phyloP scores from a whole-genome alignment of 1,140 invertebrate genomes.

The Eurosta solidaginis region DNA sequence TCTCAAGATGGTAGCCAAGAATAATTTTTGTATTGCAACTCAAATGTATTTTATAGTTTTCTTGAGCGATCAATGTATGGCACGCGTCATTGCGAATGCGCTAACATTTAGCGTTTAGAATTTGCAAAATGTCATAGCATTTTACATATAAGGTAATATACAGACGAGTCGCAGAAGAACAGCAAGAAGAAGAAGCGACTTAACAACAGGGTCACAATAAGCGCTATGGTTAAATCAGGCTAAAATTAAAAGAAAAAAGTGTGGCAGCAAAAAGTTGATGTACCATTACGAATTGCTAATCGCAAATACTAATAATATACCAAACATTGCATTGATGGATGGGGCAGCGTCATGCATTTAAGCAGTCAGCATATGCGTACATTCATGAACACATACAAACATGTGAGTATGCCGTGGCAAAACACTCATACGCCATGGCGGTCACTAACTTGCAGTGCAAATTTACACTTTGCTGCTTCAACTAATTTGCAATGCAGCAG shows the following conservation, averaged over 20 bases:
- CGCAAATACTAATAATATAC: slow-evolving; percentile 1
- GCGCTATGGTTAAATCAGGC: neutral
- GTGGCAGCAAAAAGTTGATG: neutral
- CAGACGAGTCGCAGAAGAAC: slow-evolving; percentile 2
- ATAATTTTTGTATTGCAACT: slow-evolving; percentile 33
- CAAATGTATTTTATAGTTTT: slow-evolving; percentile 34
- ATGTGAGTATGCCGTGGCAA: too few species aligned
- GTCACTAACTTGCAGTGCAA: neutral
- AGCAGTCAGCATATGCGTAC: neutral
- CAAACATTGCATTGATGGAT: neutral
- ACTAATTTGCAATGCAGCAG: slow-evolving; percentile 1
- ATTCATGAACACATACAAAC: neutral
- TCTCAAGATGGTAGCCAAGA: slow-evolving; percentile 20
- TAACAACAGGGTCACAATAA: slow-evolving; percentile 3
- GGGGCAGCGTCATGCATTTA: neutral
- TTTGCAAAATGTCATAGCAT: neutral
- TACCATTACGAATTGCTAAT: slow-evolving; percentile 5
- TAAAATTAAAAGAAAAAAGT: neutral
- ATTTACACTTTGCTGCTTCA: neutral
- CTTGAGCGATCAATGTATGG: slow-evolving; percentile 18
- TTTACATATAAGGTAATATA: slow-evolving; percentile 8
- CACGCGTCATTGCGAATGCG: neutral
- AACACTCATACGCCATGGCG: slow-evolving; percentile 15
- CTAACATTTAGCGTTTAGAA: neutral
- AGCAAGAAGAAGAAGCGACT: neutral